Conservation (phyloP, 2,113 vertebrate genomes). For the Misgurnus mizolepis region DNA sequence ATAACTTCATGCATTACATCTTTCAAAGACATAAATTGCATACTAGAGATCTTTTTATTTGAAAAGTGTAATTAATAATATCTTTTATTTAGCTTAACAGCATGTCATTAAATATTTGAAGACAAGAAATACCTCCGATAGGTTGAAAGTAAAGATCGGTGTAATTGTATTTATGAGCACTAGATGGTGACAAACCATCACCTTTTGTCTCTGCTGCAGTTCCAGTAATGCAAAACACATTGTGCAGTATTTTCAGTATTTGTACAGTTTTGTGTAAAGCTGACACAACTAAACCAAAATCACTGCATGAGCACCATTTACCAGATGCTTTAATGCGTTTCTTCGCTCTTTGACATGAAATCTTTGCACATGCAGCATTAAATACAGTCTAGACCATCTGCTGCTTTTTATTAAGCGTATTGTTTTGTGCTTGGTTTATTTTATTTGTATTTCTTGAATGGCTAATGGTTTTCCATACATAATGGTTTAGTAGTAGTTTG, state of each 20-base stretch:
- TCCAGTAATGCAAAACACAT: neutral
- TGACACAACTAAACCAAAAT: slow-evolving; percentile 5
- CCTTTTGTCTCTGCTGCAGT: neutral
- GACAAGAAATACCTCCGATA: too few relatives aligned
- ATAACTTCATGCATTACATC: too few relatives aligned
- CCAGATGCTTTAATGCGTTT: slow-evolving; percentile 7
- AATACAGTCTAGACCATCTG: neutral
- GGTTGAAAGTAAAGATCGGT: neutral
- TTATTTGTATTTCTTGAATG: neutral
- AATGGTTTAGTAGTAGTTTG: neutral
- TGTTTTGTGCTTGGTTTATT: neutral
- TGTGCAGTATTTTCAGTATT: neutral
- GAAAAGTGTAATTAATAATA: too few relatives aligned
- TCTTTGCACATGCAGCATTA: slow-evolving; percentile 24
- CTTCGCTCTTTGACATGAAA: neutral
- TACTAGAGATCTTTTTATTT: too few relatives aligned
- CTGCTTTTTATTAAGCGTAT: neutral
- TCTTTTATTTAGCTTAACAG: too few relatives aligned
- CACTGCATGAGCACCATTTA: neutral
- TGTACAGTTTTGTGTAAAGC: neutral
- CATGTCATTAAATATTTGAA: too few relatives aligned
- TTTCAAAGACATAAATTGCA: too few relatives aligned
- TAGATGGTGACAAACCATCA: slow-evolving; percentile 36
- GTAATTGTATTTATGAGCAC: neutral
- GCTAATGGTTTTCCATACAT: neutral